Evolutionary conservation across 2,888 invertebrate genomes (phyloP), one percentile per base, ranked within the genome.

Genomic region (Criorhina ranunculi): DNA sequence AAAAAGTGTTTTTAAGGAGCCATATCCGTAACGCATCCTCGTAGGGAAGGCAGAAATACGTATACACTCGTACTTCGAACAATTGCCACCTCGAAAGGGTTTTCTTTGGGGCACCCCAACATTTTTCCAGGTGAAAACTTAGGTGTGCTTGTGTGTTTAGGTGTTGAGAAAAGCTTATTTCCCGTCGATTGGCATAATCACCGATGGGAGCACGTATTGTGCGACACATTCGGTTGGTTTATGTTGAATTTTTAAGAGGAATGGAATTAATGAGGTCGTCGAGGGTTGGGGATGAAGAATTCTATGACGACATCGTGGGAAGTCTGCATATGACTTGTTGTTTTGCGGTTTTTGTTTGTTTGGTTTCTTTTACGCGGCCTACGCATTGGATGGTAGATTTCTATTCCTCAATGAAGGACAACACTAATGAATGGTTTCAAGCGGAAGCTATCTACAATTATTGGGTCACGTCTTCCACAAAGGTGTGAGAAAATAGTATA

Each of bases 111-210:
- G 35, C 29, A 57, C 9, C 15, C 12, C 19, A 5, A 11, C 24
- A 67, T 55, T 70, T 57, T 31, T 17, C 55, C 49, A 70, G 70
- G 37, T 70, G 49, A 24, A 15, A 15, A 17, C 29, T 11, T 12
- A 12, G 9, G 6, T 40, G 42, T 31, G 42, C 19, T 11, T 4
- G 17, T 33, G 7, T 42, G 19, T 49, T 35, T 19, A 33, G 60
- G 72, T 72, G 59, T 6, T 29, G 40, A 11, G 72, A 72, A 46
- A 49, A 72, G 51, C 69, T 60, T 49, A 19, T 69, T 53, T 57
- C 17, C 19, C 12, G 55, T 44, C 70, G 57, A 78, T 78, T 78
- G 69, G 70, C 62, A 40, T 62, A 70, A 78, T 70, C 55, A 37
- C 31, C 57, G 69, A 60, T 53, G 46, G 44, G 44, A 78, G 60